Conservation (phyloP, 2,113 vertebrate genomes). For the Scomber colias region DNA sequence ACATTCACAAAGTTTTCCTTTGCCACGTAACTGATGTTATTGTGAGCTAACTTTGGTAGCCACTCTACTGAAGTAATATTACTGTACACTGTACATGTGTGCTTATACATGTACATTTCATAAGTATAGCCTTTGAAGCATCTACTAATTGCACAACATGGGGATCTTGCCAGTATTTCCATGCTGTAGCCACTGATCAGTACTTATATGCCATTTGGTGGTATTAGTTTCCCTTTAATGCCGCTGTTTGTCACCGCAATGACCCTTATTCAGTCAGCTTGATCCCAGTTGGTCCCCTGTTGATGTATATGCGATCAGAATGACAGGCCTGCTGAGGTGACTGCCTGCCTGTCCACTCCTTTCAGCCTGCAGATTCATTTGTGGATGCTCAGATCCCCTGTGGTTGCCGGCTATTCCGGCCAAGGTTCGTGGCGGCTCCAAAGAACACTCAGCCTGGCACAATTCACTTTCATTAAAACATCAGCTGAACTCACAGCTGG, state of each 20-base stretch:
- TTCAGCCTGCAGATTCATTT: constrained; percentile 52
- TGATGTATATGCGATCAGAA: constrained; percentile 45
- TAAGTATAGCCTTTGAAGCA: too few species aligned
- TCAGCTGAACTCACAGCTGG: constrained; percentile 53
- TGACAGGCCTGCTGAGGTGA: constrained; percentile 47
- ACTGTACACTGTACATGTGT: too few species aligned
- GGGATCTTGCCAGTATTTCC: background rate
- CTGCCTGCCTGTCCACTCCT: constrained; percentile 38
- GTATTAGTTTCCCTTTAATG: constrained; percentile 39
- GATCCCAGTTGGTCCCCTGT: constrained; percentile 48
- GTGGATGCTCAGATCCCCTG: constrained; percentile 45
- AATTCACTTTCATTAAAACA: constrained; percentile 57
- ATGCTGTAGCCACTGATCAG: background rate
- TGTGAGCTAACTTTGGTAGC: background rate
- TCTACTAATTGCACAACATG: background rate
- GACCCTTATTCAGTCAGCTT: constrained; percentile 40
- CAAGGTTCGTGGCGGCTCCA: constrained; percentile 30
- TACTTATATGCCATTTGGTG: constrained; percentile 10
- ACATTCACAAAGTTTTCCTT: too few species aligned
- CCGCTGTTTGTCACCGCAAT: constrained; percentile 29
- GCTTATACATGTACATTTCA: too few species aligned
- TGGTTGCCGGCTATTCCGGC: constrained; percentile 29
- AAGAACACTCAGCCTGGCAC: constrained; percentile 32
- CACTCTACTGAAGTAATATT: background rate
- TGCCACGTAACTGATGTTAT: background rate